These are phyloP conservation scores for Rapana venosa DNA, from an alignment of 2,888 invertebrate genomes.

Conservation along the genomic window DNA sequence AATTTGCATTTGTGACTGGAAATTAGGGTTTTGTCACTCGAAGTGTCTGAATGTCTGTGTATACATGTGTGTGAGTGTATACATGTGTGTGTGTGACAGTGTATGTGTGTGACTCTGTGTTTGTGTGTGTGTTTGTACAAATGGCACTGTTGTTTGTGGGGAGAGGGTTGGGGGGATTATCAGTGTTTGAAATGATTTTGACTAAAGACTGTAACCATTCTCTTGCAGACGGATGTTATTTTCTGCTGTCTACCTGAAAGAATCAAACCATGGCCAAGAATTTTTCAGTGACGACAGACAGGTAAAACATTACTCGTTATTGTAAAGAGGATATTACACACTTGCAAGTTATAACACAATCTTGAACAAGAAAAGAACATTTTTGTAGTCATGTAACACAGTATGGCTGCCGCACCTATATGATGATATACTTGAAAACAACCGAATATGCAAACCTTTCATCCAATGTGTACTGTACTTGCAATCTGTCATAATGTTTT, in stretches of 20 bases:
- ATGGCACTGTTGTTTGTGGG: no score
- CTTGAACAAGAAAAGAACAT: no score
- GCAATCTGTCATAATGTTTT: no score
- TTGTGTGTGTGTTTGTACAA: not conserved
- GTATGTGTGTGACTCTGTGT: not conserved
- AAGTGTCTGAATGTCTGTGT: not conserved
- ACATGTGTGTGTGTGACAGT: not conserved
- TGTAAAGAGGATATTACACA: not conserved
- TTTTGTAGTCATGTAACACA: no score
- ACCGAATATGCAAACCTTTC: no score
- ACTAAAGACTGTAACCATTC: not conserved
- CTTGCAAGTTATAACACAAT: not conserved
- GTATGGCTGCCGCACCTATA: no score
- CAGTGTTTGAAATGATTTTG: no score
- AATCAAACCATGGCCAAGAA: conserved; percentile 33
- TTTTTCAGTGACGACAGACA: conserved; percentile 44
- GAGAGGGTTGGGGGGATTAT: no score
- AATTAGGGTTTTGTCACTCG: no score
- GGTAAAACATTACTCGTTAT: conserved; percentile 20
- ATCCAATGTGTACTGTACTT: no score
- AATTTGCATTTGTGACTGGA: no score
- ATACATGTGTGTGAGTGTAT: not conserved
- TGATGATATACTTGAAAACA: no score
- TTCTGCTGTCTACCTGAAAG: not conserved
- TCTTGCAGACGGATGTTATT: not conserved